Evolutionary conservation across 92 coral and sea anemone species (phyloP).

Genomic region (Galaxea fascicularis): DNA sequence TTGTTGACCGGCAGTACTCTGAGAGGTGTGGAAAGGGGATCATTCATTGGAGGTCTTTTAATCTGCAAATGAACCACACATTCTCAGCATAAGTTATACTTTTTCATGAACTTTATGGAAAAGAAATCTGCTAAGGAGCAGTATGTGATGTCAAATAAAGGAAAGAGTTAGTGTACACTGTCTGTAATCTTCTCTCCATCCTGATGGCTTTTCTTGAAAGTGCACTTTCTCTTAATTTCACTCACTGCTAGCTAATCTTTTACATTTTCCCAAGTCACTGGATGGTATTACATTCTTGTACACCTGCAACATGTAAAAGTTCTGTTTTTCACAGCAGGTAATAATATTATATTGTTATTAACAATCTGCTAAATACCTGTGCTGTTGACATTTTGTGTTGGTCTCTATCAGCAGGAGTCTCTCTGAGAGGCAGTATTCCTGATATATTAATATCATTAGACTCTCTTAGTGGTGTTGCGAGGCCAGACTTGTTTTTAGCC

Average conservation of each 20-base stretch:
- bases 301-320: too few species aligned
- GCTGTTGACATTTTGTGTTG: neutral
- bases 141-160: neutral
- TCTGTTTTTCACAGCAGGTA: too few species aligned
- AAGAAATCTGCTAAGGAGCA: too few species aligned
- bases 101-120: too few species aligned
- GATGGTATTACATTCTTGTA: too few species aligned
- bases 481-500: neutral
- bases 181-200: too few species aligned
- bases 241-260: neutral
- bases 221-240: too few species aligned
- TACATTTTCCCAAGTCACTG: neutral
- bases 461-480: slow-evolving; percentile 16
- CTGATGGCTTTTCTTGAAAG: too few species aligned
- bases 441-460: slow-evolving; percentile 10
- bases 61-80: slow-evolving; percentile 13
- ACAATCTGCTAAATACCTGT: slow-evolving; percentile 15
- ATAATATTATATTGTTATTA: too few species aligned
- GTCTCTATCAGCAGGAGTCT: slow-evolving; percentile 27
- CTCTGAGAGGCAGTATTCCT: slow-evolving; percentile 24
- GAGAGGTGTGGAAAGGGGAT: slow-evolving; percentile 70
- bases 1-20: slow-evolving; percentile 71
- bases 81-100: too few species aligned
- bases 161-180: too few species aligned
- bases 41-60: neutral